Conservation (phyloP, 2,113 vertebrate species). For the Neotragus pygmaeus region DNA sequence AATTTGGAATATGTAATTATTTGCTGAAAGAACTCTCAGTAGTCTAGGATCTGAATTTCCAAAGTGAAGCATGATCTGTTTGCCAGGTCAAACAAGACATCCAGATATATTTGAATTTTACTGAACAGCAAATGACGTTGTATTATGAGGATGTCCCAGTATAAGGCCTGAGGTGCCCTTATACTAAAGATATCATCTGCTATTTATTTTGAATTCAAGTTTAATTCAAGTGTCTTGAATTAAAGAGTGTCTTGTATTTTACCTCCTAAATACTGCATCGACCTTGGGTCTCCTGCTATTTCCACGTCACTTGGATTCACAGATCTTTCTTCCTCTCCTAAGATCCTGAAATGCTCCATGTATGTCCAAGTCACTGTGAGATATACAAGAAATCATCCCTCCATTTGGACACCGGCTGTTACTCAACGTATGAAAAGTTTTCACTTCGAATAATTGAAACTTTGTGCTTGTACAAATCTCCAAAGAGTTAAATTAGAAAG, state of each 20-base stretch:
- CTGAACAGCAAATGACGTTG: neutral
- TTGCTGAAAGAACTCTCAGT: neutral
- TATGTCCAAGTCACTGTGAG: neutral
- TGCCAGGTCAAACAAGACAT: neutral
- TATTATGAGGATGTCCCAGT: neutral
- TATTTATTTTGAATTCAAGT: neutral
- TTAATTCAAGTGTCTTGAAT: neutral
- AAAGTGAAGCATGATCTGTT: neutral
- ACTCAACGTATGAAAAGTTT: neutral
- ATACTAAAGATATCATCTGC: neutral
- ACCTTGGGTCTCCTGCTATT: neutral
- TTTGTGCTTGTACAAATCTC: neutral
- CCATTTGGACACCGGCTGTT: neutral
- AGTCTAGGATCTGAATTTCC: neutral
- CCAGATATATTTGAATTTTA: neutral
- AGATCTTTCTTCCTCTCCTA: neutral
- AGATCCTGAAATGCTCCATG: neutral
- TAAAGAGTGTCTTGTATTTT: neutral
- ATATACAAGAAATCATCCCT: neutral
- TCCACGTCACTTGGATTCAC: neutral
- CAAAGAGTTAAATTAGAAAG: neutral
- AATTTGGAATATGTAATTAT: neutral
- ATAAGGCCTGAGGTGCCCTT: neutral
- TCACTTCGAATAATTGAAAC: neutral
- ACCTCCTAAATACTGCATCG: neutral